Conservation (phyloP, 2,113 vertebrate genomes). For the Ardeotis arabs region DNA sequence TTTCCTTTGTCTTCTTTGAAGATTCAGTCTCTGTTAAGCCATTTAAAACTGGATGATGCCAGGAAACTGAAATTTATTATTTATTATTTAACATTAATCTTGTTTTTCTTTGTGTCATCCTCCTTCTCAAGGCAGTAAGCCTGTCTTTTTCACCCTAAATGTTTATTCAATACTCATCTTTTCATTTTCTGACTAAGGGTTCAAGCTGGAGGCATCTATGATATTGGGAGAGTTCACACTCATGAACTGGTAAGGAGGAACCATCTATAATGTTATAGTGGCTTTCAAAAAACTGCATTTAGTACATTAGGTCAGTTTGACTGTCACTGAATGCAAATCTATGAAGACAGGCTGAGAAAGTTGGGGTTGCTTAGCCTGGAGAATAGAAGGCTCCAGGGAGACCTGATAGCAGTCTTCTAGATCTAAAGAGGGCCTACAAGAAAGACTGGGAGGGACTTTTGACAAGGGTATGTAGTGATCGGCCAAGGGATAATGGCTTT, state of each 20-base stretch:
- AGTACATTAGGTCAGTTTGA: neutral
- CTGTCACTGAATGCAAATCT: neutral
- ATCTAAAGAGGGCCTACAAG: too few relatives aligned
- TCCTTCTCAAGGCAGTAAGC: neutral
- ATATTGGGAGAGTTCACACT: neutral
- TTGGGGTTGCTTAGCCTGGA: too few relatives aligned
- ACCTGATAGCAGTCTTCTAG: too few relatives aligned
- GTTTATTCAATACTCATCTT: neutral
- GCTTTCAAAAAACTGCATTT: neutral
- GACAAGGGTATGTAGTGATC: too few relatives aligned
- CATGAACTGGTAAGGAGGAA: neutral
- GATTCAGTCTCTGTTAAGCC: neutral
- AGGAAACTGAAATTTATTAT: neutral
- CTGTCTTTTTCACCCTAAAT: neutral
- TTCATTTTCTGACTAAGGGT: neutral
- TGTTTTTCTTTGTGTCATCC: neutral
- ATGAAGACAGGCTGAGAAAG: too few relatives aligned
- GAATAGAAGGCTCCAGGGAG: too few relatives aligned
- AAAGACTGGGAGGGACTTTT: too few relatives aligned
- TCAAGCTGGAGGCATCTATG: neutral
- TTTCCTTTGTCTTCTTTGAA: neutral
- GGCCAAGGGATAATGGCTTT: too few relatives aligned
- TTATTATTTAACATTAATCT: neutral
- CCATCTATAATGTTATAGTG: neutral
- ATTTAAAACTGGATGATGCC: neutral